A percentile compares a stretch with the other conserved stretches of the same genome.
phyloP scores from a whole-genome alignment of 2,113 vertebrate genomes.

The Oceanites oceanicus region DNA sequence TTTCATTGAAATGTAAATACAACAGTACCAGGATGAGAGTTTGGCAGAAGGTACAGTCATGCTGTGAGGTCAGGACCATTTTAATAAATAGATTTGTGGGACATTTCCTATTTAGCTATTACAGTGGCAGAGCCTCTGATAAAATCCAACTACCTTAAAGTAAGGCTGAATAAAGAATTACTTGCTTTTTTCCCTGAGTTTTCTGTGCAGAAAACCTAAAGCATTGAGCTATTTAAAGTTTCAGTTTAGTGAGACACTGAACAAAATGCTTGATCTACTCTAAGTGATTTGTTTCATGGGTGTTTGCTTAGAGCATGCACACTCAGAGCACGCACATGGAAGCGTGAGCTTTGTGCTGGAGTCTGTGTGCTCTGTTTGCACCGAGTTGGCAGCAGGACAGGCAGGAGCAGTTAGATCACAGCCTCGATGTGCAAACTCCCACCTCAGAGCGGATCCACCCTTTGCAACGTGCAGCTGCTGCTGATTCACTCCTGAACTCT shows the following conservation, averaged over 20 bases:
- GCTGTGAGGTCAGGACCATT: neutral
- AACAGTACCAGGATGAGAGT: neutral
- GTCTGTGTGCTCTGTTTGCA: neutral
- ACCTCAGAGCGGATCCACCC: neutral
- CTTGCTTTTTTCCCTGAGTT: neutral
- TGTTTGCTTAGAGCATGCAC: neutral
- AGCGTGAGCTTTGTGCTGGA: neutral
- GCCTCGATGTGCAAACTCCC: neutral
- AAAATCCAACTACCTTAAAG: neutral
- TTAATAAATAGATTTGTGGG: neutral
- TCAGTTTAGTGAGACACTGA: neutral
- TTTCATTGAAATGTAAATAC: neutral
- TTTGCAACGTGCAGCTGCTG: neutral
- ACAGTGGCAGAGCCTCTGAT: neutral
- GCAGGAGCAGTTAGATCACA: neutral
- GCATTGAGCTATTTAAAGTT: neutral
- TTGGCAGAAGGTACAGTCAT: neutral
- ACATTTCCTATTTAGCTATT: neutral
- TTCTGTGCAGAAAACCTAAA: neutral
- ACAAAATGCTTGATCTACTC: neutral
- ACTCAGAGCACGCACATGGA: fast-evolving
- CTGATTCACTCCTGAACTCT: neutral
- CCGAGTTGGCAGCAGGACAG: neutral
- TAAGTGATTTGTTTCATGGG: neutral
- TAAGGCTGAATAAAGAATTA: neutral